Base-by-base conservation (phyloP, 2,888 invertebrate genomes). In the Drosophila borborema region DNA sequence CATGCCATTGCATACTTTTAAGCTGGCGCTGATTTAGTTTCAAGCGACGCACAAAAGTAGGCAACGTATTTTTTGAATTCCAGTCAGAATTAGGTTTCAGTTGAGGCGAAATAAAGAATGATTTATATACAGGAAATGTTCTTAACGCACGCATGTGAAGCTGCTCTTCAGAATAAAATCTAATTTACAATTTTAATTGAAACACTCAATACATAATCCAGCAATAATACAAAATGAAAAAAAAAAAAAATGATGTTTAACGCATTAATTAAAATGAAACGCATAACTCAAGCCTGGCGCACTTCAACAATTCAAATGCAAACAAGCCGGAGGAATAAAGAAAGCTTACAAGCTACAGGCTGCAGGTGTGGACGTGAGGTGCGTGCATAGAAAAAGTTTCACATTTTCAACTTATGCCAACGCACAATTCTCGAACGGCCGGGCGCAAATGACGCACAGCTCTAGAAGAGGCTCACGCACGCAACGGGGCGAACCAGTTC, bases 261-360 rank as follows among this genome's bases (percentile, higher is more conserved):
- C 54, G 70, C 79, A 73, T 89, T 89, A 87, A 89, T 89, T 89
- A 85, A 81, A 81, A 81, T 74, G 43, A 65, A 60, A 86, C 64
- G 74, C 4, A 53, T 55, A 60, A 68, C 62, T 61, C 51, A 70
- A 72, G 77, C 67, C 69, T 53, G 31, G 6, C 72, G 34, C 74
- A 89, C 85, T 89, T 84, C 66, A 68, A 62, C 67, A 73, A 83
- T 78, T 73, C 89, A 81, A 87, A 64, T 41, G 23, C 40, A 16
- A 20, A 38, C 55, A 49, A 73, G 49, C 60, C 49, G 45, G 40
- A 12, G 8, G 8, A n/a, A 55, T 38, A 61, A 64, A 56, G 49
- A 55, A n/a, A 66, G 45, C 55, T 31, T 69, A 46, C 58, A 68
- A 66, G 28, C 28, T 18, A 16, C 7, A 46, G 16, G 53, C 2